These are phyloP conservation scores for Dryoscopus gambensis DNA, from an alignment of 2,113 vertebrate genomes.

Conservation along the genomic window DNA sequence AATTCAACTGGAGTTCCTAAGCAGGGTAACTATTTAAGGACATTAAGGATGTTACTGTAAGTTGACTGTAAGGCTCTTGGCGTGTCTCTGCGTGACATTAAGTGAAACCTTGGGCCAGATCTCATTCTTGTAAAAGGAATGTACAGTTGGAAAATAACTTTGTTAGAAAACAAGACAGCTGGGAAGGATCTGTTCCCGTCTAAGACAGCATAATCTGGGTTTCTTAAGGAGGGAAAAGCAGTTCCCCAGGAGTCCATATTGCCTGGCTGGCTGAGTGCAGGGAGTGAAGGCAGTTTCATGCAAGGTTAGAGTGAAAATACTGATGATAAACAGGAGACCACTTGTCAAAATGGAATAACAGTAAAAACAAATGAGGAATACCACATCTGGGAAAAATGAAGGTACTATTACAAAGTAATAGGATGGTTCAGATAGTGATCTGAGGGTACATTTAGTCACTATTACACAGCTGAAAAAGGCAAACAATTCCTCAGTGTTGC, in stretches of 20 bases:
- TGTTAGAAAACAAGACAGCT: background rate
- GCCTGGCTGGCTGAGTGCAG: background rate
- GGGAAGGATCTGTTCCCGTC: background rate
- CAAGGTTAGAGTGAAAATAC: background rate
- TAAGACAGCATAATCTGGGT: background rate
- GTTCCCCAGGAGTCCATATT: background rate
- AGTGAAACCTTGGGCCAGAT: background rate
- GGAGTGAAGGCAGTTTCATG: background rate
- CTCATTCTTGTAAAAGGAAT: background rate
- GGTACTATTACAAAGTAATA: background rate
- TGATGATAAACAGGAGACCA: background rate
- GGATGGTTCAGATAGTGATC: background rate
- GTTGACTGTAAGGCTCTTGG: background rate
- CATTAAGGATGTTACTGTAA: background rate
- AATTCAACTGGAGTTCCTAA: background rate
- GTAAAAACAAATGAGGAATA: background rate
- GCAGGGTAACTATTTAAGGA: background rate
- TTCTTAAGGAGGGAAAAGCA: background rate
- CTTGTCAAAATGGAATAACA: background rate
- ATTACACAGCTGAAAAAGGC: background rate
- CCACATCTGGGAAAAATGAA: background rate
- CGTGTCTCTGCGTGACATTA: rapidly evolving
- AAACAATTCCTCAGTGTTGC: background rate
- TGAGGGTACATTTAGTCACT: background rate
- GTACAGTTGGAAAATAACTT: background rate